phyloP scores from a whole-genome alignment of 2,888 invertebrate species.

The Macaria liturata region DNA sequence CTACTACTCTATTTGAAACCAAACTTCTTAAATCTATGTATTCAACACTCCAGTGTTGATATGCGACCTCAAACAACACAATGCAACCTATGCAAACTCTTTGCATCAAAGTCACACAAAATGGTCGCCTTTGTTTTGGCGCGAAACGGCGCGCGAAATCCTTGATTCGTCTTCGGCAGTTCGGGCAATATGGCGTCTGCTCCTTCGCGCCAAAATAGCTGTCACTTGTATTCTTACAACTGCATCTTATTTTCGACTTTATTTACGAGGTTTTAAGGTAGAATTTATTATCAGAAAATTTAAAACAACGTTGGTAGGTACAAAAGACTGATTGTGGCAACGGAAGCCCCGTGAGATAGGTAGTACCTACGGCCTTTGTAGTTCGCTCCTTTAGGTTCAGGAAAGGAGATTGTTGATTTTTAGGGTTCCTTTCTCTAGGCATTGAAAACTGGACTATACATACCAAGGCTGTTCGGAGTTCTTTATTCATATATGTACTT shows the following conservation, averaged over 20 bases:
- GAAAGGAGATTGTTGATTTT: constrained; percentile 31
- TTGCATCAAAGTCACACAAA: constrained; percentile 26
- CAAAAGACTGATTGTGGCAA: constrained; percentile 51
- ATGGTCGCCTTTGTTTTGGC: constrained; percentile 42
- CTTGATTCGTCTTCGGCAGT: constrained; percentile 50
- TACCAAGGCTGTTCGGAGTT: too few species aligned
- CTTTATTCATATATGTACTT: too few species aligned
- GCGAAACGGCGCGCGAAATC: constrained; percentile 43
- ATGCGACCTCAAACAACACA: constrained; percentile 41
- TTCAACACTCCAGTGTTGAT: neutral
- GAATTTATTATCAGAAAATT: constrained; percentile 8
- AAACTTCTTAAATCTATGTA: too few species aligned
- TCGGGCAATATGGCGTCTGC: constrained; percentile 42
- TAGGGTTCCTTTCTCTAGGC: constrained; percentile 6
- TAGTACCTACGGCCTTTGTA: constrained; percentile 34
- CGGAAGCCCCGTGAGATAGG: constrained; percentile 43
- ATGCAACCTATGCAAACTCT: constrained; percentile 4
- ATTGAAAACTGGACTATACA: too few species aligned
- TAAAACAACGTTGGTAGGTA: constrained; percentile 34
- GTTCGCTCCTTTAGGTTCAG: constrained; percentile 29
- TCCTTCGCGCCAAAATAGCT: constrained; percentile 33
- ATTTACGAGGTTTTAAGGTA: neutral
- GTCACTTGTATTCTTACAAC: constrained; percentile 12
- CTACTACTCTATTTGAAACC: too few species aligned
- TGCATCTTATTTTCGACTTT: constrained; percentile 13